phyloP scores from a whole-genome alignment of 2,888 invertebrate species.

The Cataglyphis rosenhaueri region DNA sequence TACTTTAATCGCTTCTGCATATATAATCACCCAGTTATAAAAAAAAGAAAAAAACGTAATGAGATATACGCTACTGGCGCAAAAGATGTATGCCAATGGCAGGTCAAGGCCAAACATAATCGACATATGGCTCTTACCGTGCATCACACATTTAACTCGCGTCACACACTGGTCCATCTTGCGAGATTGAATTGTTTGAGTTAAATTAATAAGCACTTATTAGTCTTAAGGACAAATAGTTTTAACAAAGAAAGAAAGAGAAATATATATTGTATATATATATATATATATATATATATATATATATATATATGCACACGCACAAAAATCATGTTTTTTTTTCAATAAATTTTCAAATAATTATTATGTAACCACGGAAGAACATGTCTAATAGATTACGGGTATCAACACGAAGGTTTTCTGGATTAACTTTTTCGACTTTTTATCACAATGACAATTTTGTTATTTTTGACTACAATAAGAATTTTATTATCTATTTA shows the following conservation, averaged over 20 bases:
- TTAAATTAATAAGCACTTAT: slow-evolving; percentile 30
- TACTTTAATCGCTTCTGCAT: neutral
- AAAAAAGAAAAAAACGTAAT: neutral
- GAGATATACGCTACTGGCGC: neutral
- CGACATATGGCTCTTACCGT: neutral
- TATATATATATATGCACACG: no score
- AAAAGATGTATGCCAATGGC: slow-evolving; percentile 14
- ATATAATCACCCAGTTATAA: neutral
- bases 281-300: no score
- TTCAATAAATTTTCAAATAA: no score
- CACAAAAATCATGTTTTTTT: no score
- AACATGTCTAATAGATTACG: no score
- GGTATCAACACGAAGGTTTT: no score
- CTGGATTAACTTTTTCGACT: no score
- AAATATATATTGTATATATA: neutral
- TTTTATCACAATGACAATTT: no score
- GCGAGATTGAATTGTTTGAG: slow-evolving; percentile 25
- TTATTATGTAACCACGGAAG: no score
- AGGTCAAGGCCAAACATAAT: slow-evolving; percentile 28
- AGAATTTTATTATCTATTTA: no score
- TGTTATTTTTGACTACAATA: no score
- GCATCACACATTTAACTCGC: neutral
- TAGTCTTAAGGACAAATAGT: neutral
- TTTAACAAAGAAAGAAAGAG: neutral
- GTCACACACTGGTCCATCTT: slow-evolving; percentile 5